Evolutionary conservation across 2,888 invertebrate species (phyloP).

Genomic region (Tinea trinotella): DNA sequence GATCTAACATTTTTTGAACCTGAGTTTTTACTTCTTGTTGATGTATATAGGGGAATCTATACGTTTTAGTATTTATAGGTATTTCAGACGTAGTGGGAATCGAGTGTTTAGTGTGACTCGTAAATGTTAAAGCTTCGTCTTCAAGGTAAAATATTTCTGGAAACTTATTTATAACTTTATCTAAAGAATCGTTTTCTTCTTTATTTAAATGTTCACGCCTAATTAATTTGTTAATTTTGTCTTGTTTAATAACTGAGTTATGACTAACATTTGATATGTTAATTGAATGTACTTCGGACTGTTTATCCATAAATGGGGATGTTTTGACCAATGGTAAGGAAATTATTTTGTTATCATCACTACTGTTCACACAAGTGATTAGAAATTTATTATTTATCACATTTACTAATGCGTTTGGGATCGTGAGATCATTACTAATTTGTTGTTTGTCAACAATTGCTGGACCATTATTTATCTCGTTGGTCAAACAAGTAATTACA

Average conservation of each 20-base stretch:
- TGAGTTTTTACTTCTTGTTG: no score
- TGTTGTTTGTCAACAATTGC: slow-evolving; percentile 27
- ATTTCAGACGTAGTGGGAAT: no score
- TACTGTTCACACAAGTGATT: slow-evolving; percentile 24
- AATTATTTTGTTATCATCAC: no score
- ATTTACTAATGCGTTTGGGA: slow-evolving; percentile 26
- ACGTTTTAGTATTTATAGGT: no score
- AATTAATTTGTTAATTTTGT: neutral
- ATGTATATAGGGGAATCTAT: no score
- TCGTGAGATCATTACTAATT: no score
- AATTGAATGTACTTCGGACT: neutral
- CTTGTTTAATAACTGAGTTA: neutral
- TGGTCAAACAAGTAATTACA: slow-evolving; percentile 25
- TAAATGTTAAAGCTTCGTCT: slow-evolving; percentile 20
- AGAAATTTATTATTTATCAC: slow-evolving; percentile 25
- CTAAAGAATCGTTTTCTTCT: slow-evolving; percentile 11
- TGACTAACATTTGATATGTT: neutral
- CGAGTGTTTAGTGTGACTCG: slow-evolving; percentile 20
- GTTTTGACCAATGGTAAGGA: neutral
- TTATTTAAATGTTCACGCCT: slow-evolving; percentile 9
- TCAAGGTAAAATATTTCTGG: slow-evolving; percentile 14
- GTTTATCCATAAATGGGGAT: neutral
- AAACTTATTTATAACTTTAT: neutral
- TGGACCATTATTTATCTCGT: slow-evolving; percentile 22
- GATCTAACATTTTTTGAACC: no score